Conservation (phyloP, 2,113 vertebrate genomes). For the zebrafish (Danio rerio) region DNA sequence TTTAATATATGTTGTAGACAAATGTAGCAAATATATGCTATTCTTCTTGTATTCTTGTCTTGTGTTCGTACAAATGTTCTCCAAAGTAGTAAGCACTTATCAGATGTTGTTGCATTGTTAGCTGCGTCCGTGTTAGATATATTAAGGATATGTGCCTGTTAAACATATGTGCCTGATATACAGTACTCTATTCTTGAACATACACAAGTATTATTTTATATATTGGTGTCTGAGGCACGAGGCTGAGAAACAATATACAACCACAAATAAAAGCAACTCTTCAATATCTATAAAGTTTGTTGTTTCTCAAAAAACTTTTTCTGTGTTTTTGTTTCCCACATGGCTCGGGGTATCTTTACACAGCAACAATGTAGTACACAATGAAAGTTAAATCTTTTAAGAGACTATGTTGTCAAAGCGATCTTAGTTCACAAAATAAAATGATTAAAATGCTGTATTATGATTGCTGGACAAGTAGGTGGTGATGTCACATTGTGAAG, state of each 20-base stretch:
- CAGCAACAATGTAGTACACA: no score
- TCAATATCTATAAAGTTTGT: background rate
- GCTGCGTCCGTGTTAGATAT: background rate
- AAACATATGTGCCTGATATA: constrained; percentile 15
- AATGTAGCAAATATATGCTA: background rate
- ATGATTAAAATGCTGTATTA: no score
- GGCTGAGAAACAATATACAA: background rate
- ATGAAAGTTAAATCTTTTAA: no score
- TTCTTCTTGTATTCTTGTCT: background rate
- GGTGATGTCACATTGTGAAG: no score
- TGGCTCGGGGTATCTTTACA: no score
- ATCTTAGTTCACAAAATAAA: no score
- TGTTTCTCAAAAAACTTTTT: no score
- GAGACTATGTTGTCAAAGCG: no score
- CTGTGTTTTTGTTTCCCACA: no score
- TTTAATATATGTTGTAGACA: background rate
- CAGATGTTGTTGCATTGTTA: background rate
- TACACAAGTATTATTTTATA: background rate
- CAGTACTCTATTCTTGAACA: background rate
- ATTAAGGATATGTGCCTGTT: constrained; percentile 5
- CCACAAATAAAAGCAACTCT: constrained; percentile 6
- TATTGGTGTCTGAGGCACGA: background rate
- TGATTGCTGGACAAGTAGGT: no score
- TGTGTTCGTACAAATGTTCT: background rate
- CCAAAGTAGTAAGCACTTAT: background rate